Evolutionary conservation across 2,797 vertebrate genomes (phyloP).

Genomic region (Myotis daubentonii): DNA sequence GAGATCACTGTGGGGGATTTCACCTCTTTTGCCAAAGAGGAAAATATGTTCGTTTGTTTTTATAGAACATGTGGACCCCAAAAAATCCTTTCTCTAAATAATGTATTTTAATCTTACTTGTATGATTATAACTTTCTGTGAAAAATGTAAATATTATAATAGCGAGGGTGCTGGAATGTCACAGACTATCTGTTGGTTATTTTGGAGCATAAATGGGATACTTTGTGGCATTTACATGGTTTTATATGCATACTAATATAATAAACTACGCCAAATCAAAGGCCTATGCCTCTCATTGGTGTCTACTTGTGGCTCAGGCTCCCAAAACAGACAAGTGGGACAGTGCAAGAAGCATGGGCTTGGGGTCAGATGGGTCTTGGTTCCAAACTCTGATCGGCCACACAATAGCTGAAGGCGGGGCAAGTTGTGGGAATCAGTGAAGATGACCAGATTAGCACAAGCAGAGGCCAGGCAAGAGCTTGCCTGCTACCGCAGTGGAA

Average conservation of each 20-base stretch:
- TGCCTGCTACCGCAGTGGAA: neutral
- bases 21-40: constrained; percentile 73
- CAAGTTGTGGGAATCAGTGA: neutral
- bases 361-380: neutral
- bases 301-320: neutral
- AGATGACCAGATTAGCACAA: neutral
- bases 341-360: neutral
- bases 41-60: constrained; percentile 21
- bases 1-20: constrained; percentile 22
- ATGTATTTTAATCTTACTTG: constrained; percentile 16
- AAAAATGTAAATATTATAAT: constrained; percentile 45
- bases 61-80: constrained; percentile 65
- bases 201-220: neutral
- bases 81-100: constrained; percentile 30
- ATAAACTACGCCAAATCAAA: constrained; percentile 65
- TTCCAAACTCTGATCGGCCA: neutral
- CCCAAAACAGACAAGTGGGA: neutral
- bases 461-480: neutral
- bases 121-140: constrained; percentile 55
- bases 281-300: neutral
- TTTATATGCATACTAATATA: constrained; percentile 57
- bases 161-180: constrained; percentile 41
- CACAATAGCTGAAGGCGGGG: no score
- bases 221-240: constrained; percentile 60
- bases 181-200: neutral